These are phyloP conservation scores for Tylochromis polylepis DNA, from an alignment of 2,113 vertebrate genomes.

Conservation along the genomic window DNA sequence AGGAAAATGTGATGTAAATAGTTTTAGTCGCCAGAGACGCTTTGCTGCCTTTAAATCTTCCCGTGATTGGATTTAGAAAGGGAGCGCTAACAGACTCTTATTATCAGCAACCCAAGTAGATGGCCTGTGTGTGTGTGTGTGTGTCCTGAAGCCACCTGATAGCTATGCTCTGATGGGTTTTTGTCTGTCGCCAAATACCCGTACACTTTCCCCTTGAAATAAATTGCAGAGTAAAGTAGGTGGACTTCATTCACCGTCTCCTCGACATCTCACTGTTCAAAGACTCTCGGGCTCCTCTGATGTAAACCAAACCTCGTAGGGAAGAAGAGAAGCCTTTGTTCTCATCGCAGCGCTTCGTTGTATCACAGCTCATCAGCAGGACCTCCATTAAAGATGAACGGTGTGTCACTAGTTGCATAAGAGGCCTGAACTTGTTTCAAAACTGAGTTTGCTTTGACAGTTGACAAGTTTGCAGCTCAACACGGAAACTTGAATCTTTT, in stretches of 20 bases:
- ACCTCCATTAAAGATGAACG: slow-evolving; percentile 34
- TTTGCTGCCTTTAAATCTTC: slow-evolving; percentile 41
- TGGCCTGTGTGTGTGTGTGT: not conserved
- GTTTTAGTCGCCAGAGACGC: slow-evolving; percentile 11
- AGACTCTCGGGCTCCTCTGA: slow-evolving; percentile 2
- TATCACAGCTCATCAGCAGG: slow-evolving; percentile 38
- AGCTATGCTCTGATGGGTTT: slow-evolving; percentile 33
- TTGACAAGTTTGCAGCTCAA: not conserved
- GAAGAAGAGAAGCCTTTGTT: slow-evolving; percentile 29
- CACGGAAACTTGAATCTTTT: not conserved
- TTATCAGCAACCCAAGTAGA: slow-evolving; percentile 10
- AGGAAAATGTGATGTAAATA: slow-evolving; percentile 45
- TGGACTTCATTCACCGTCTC: slow-evolving; percentile 15
- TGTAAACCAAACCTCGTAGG: not conserved
- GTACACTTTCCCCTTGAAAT: slow-evolving; percentile 5
- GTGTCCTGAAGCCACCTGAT: slow-evolving; percentile 47
- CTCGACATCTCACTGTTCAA: not conserved
- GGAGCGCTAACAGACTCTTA: slow-evolving; percentile 30
- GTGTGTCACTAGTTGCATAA: not conserved
- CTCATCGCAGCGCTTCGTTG: slow-evolving; percentile 1
- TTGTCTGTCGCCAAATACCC: not conserved
- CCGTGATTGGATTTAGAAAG: slow-evolving; percentile 36
- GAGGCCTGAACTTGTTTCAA: not conserved
- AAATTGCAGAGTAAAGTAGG: slow-evolving; percentile 33
- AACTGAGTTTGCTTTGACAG: not conserved